Percentiles rank a stretch among this genome's conserved stretches.
Conservation (phyloP, 2,113 vertebrate species). For the Eptesicus fuscus region DNA sequence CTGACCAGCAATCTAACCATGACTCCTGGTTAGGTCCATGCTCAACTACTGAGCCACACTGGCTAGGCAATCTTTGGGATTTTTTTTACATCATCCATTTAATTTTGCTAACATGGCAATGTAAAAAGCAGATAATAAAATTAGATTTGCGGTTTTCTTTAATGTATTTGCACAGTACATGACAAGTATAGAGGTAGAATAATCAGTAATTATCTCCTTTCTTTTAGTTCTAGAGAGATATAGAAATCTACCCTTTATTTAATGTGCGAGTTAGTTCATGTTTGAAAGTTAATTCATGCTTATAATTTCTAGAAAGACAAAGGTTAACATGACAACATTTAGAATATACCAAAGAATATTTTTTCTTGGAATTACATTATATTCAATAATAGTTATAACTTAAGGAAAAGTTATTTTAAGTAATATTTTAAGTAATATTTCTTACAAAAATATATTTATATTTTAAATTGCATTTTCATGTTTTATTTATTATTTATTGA, state of each 20-base stretch:
- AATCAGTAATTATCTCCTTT: not conserved
- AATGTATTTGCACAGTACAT: not conserved
- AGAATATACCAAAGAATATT: not conserved
- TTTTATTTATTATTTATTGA: not conserved
- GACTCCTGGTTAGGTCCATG: too few relatives aligned
- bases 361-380: not conserved
- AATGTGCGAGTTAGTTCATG: not conserved
- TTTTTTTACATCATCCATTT: not conserved
- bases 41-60: too few relatives aligned
- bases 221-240: not conserved
- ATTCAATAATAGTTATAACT: not conserved
- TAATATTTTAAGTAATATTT: not conserved
- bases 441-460: not conserved
- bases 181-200: not conserved
- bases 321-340: not conserved
- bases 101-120: not conserved
- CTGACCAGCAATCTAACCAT: too few relatives aligned
- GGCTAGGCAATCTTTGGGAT: too few relatives aligned
- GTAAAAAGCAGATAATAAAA: not conserved
- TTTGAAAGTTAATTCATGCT: not conserved
- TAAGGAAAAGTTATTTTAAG: not conserved
- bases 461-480: not conserved
- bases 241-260: not conserved
- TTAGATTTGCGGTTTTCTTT: not conserved
- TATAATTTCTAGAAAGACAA: not conserved